These are phyloP conservation scores for Paracanthobrama guichenoti DNA, from an alignment of 2,113 vertebrate genomes.

Conservation along the genomic window DNA sequence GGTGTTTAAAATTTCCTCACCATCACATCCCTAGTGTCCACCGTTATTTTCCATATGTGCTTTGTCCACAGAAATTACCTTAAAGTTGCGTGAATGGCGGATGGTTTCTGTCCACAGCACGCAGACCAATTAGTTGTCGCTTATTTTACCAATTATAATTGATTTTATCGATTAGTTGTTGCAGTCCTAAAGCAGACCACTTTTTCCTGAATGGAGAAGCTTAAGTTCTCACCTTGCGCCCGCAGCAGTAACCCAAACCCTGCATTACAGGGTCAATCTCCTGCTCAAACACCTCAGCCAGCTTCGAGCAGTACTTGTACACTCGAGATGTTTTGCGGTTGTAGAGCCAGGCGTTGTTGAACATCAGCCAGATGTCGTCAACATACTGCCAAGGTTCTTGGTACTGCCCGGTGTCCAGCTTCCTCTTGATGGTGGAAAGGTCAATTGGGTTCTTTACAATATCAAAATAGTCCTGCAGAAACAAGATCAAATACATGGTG, in stretches of 20 bases:
- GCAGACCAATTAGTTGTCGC: no score
- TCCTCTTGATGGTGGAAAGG: constrained; percentile 95
- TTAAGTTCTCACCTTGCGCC: constrained; percentile 84
- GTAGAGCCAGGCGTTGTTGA: constrained; percentile 98
- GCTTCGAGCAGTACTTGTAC: constrained; percentile 97
- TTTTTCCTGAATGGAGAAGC: neutral
- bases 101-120: no score
- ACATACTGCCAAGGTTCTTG: constrained; percentile 99
- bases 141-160: no score
- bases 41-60: no score
- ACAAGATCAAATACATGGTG: neutral
- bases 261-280: constrained; percentile 99
- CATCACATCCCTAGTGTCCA: no score
- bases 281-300: constrained; percentile 95
- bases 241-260: constrained; percentile 94
- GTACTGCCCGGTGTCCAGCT: constrained; percentile 96
- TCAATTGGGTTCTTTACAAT: constrained; percentile 98
- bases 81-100: no score
- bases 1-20: no score
- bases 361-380: constrained; percentile 98
- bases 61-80: no score
- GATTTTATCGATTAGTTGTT: no score
- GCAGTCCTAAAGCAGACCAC: neutral
- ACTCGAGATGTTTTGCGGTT: constrained; percentile 98
- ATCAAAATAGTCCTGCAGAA: constrained; percentile 93